Evolutionary conservation across 2,113 vertebrate genomes (phyloP).

Genomic region (Abramis brama): DNA sequence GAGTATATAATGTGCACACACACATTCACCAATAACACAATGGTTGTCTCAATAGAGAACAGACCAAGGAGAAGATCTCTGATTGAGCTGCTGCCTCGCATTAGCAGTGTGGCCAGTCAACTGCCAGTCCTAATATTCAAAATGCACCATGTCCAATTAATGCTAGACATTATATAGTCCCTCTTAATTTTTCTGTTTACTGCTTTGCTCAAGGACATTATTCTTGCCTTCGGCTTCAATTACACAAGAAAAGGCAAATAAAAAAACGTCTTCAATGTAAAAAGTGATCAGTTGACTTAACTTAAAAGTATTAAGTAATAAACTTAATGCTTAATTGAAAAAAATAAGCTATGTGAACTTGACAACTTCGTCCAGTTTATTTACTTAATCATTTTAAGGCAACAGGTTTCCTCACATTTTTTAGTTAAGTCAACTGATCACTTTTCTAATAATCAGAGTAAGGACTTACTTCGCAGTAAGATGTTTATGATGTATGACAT

Average conservation of each 20-base stretch:
- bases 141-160: background rate
- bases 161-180: background rate
- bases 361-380: too few relatives aligned
- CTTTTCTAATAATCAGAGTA: too few relatives aligned
- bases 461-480: too few relatives aligned
- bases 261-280: background rate
- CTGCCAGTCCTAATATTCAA: slow-evolving; percentile 20
- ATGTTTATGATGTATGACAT: too few relatives aligned
- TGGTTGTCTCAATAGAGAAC: slow-evolving; percentile 8
- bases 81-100: slow-evolving; percentile 25
- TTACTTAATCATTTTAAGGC: too few relatives aligned
- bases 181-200: background rate
- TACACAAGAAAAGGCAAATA: background rate
- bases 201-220: slow-evolving; percentile 6
- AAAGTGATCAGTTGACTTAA: too few relatives aligned
- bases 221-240: background rate
- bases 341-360: too few relatives aligned
- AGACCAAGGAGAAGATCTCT: background rate
- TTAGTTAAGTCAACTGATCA: too few relatives aligned
- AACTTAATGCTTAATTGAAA: too few relatives aligned
- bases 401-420: too few relatives aligned
- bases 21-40: background rate
- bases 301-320: too few relatives aligned
- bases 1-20: slow-evolving; percentile 6
- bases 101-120: slow-evolving; percentile 9